Conservation (phyloP, 23 tunicate genomes). For the Halocynthia aurantium region DNA sequence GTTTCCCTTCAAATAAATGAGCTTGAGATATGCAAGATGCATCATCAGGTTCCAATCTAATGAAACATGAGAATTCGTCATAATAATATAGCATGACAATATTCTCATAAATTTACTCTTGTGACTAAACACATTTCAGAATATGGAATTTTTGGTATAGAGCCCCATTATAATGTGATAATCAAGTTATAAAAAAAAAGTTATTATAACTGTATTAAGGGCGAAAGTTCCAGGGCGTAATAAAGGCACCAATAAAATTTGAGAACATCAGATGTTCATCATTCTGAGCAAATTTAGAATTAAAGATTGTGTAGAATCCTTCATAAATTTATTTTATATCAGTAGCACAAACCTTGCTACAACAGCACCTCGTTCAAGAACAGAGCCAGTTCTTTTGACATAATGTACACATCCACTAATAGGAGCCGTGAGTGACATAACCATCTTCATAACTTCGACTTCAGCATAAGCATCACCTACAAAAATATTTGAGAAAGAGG, state of each 20-base stretch:
- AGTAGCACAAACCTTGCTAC: conserved; percentile 56
- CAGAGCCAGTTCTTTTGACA: conserved; percentile 88
- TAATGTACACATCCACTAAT: conserved; percentile 68
- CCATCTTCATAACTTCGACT: conserved; percentile 99
- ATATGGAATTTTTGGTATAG: neutral
- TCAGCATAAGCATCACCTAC: conserved; percentile 84
- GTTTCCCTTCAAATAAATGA: conserved; percentile 42
- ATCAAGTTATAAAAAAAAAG: neutral
- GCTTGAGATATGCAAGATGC: conserved; percentile 50
- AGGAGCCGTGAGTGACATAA: conserved; percentile 86
- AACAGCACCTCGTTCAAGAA: conserved; percentile 71
- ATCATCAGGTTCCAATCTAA: conserved; percentile 71
- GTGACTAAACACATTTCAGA: neutral
- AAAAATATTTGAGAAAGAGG: neutral
- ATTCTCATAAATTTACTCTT: neutral
- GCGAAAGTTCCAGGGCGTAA: too few species aligned
- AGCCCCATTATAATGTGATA: neutral
- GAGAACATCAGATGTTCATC: too few species aligned
- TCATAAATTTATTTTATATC: neutral
- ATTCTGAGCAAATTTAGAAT: too few species aligned
- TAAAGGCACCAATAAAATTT: too few species aligned
- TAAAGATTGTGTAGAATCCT: too few species aligned
- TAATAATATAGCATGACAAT: neutral
- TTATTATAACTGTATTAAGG: neutral
- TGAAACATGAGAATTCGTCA: conserved; percentile 2